Base-by-base conservation (phyloP, 2,888 invertebrate genomes). In the Dromius quadrimaculatus region DNA sequence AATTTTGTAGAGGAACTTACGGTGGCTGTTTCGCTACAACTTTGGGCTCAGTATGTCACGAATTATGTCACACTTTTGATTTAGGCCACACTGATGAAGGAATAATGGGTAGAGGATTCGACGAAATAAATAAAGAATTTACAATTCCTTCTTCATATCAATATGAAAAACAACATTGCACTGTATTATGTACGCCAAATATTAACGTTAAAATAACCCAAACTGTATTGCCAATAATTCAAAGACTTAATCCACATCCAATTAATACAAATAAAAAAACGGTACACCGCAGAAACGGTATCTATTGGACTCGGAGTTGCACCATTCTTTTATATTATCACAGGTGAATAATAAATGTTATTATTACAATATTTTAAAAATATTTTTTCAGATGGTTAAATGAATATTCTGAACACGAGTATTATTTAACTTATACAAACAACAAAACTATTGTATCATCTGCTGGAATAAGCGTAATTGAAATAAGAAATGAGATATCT, bases 1-100 rank as follows among this genome's bases (percentile, higher is more conserved):
- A 34, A 71, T 72, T 76, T 80, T 23, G n/a, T 75, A 86, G 95
- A 72, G 91, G 93, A 34, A 95, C 93, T 0, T 87, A 90, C 76
- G 94, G 94, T 72, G 94, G 92, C 28, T 95, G 95, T 80, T 94
- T 92, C 82, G 92, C 95, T 11, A 95, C 96, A 3, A 95, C 95
- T 13, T 83, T 98, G 38, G 97, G 97, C 11, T 92, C 95, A 11
- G 92, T 94, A 5, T 90, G 95, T 38, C 98, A 98, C 81, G 98
- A 98, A 85, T 85, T 98, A 50, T 94, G 94, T 11, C 98, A 98
- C 80, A 94, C 94, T 0, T 95, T 98, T 81, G 95, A 97, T 83
- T 86, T 98, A 70, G 97, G 95, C 0, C 97, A 98, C 80, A 93
- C 95, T 0, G 87, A 89, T 75, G 89, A 91, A 75, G 97, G 97